These are phyloP conservation scores for Anseranas semipalmata DNA, from an alignment of 2,113 vertebrate species.

Conservation along the genomic window DNA sequence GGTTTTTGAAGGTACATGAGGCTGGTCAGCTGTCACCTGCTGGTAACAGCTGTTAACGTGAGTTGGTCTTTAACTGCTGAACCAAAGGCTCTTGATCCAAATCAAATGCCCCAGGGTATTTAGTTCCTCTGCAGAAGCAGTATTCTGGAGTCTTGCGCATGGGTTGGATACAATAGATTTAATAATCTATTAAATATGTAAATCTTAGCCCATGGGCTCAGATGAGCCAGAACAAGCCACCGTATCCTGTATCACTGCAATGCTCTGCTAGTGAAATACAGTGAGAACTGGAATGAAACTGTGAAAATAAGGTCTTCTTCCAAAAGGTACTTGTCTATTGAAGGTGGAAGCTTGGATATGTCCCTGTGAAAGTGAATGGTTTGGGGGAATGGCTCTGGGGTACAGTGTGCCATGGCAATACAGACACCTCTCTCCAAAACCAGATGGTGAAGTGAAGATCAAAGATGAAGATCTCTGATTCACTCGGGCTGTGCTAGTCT, in stretches of 20 bases:
- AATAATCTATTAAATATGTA: not conserved
- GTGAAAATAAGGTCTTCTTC: not conserved
- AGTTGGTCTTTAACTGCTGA: not conserved
- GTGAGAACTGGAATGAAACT: not conserved
- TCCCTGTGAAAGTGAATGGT: not conserved
- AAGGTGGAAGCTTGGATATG: not conserved
- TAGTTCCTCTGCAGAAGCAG: not conserved
- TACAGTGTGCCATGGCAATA: not conserved
- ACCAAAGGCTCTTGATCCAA: not conserved
- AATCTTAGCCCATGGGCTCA: not conserved
- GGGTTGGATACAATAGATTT: not conserved
- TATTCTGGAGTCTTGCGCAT: accelerated
- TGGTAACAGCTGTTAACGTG: accelerated
- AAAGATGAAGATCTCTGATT: not conserved
- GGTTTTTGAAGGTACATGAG: not conserved
- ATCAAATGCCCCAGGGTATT: accelerated
- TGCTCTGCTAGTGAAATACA: not conserved
- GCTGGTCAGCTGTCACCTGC: not conserved
- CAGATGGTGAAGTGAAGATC: not conserved
- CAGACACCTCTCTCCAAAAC: not conserved
- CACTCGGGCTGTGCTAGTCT: not conserved
- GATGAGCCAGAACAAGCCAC: not conserved
- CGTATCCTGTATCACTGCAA: not conserved
- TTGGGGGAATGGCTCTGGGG: not conserved
- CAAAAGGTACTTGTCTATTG: not conserved